Evolutionary conservation across 2,113 vertebrate species (phyloP).

Genomic region (Varanus komodoensis): DNA sequence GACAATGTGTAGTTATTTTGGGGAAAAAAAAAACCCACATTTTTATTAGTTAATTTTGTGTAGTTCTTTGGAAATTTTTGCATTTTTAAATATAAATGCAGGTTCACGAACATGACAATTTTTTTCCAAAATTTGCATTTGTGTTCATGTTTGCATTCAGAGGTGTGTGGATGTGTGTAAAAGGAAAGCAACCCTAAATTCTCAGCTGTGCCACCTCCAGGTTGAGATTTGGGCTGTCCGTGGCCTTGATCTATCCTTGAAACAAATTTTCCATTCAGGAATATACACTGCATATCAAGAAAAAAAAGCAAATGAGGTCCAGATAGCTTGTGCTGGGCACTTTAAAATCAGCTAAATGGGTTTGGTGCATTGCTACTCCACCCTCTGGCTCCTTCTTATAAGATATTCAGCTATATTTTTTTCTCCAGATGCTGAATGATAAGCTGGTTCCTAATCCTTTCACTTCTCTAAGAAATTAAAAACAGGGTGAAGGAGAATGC

Average conservation of each 20-base stretch:
- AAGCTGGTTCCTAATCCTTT: background rate
- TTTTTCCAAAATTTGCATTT: too few relatives aligned
- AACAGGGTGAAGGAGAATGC: background rate
- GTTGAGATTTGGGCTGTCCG: background rate
- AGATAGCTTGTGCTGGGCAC: background rate
- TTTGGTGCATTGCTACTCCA: background rate
- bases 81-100: too few relatives aligned
- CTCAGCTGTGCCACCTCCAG: background rate
- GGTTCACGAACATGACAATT: too few relatives aligned
- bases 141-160: too few relatives aligned
- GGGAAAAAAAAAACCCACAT: too few relatives aligned
- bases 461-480: background rate
- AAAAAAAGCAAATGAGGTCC: background rate
- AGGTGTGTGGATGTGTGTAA: too few relatives aligned
- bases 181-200: too few relatives aligned
- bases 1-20: too few relatives aligned
- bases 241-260: background rate
- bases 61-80: too few relatives aligned
- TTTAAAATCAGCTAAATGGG: background rate
- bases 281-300: background rate
- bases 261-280: background rate
- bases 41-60: too few relatives aligned
- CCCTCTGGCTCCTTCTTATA: background rate
- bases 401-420: background rate
- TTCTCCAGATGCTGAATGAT: background rate